Conservation (phyloP, 2,113 vertebrate species). For the Phycodurus eques region DNA sequence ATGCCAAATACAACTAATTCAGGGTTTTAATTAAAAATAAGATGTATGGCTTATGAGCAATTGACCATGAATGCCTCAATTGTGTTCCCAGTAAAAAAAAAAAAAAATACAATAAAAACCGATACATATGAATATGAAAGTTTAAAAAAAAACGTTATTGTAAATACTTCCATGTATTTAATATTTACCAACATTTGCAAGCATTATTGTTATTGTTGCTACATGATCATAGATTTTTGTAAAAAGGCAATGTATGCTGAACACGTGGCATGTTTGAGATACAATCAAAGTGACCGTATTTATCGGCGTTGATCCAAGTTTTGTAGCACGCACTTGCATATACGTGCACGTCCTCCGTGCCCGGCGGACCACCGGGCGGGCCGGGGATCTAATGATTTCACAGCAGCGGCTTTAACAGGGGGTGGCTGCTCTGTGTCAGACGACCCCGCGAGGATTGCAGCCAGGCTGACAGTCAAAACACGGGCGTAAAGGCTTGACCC, state of each 20-base stretch:
- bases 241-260: not conserved
- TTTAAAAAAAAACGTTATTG: no score
- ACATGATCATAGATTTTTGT: not conserved
- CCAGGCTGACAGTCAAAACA: conserved; percentile 58
- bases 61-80: no score
- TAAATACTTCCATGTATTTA: not conserved
- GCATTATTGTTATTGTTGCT: not conserved
- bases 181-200: not conserved
- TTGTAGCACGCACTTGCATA: not conserved
- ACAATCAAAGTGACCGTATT: not conserved
- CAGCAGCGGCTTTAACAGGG: conserved; percentile 55
- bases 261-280: not conserved
- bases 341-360: not conserved
- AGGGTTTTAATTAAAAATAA: no score
- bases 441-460: conserved; percentile 33
- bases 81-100: no score
- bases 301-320: conserved; percentile 3
- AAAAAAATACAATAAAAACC: no score
- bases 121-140: no score
- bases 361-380: conserved; percentile 52
- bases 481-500: conserved; percentile 44
- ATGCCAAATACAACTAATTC: no score
- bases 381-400: conserved; percentile 56
- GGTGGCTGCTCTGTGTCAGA: conserved; percentile 62
- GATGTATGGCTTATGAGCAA: no score